These are phyloP conservation scores for Cottus gobio DNA, from an alignment of 2,113 vertebrate species.

Conservation along the genomic window DNA sequence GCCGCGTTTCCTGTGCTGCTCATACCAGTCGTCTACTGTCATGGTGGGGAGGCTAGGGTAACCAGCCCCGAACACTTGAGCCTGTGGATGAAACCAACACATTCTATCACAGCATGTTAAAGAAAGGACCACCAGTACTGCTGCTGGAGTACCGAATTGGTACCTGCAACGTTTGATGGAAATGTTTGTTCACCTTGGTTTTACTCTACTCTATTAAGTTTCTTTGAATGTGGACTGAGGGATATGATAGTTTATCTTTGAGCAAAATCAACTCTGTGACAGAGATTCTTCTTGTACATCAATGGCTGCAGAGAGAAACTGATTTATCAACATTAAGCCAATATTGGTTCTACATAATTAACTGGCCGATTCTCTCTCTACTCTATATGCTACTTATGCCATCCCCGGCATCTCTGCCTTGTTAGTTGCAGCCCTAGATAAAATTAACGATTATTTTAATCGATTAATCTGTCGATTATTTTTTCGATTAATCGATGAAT, in stretches of 20 bases:
- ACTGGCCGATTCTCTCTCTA: background rate
- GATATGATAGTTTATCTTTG: background rate
- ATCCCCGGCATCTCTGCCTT: background rate
- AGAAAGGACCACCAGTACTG: background rate
- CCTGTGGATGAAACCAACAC: constrained; percentile 75
- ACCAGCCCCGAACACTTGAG: constrained; percentile 90
- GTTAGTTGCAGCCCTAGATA: no score
- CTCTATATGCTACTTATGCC: background rate
- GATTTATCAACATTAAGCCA: background rate
- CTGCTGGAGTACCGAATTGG: background rate
- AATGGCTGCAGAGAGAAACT: background rate
- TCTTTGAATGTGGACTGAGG: background rate
- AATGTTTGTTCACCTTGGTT: background rate
- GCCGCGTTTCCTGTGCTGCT: constrained; percentile 85
- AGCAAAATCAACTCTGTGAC: background rate
- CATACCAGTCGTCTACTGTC: constrained; percentile 97
- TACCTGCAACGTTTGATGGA: background rate
- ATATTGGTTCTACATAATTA: background rate
- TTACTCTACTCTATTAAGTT: background rate
- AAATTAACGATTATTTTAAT: no score
- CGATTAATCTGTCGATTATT: no score
- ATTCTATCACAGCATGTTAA: background rate
- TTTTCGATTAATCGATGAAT: no score
- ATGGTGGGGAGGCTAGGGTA: constrained; percentile 94
- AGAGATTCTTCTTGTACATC: background rate